Conservation (phyloP, 2,797 vertebrate genomes). For the Ataeniobius toweri region DNA sequence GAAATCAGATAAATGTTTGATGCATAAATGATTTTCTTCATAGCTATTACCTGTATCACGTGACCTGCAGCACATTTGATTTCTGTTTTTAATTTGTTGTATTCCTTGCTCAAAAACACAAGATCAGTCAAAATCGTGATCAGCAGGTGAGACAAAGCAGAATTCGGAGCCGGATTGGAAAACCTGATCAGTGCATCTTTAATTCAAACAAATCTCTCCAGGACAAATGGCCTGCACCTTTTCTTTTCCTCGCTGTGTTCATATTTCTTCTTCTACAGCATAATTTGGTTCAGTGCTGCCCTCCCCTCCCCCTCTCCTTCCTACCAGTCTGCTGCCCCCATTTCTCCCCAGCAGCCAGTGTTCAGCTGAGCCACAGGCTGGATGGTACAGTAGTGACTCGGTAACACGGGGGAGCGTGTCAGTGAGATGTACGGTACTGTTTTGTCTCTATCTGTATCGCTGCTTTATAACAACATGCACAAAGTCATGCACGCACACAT, state of each 20-base stretch:
- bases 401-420: slow-evolving; percentile 37
- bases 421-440: slow-evolving; percentile 26
- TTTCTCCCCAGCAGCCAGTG: slow-evolving; percentile 26
- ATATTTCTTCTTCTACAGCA: slow-evolving; percentile 18
- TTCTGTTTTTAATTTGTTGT: too few relatives aligned
- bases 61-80: too few relatives aligned
- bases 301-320: neutral
- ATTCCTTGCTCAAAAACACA: too few relatives aligned
- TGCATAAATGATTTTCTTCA: too few relatives aligned
- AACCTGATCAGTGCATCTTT: neutral
- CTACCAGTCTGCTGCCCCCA: neutral
- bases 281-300: neutral
- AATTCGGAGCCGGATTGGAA: too few relatives aligned
- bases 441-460: slow-evolving; percentile 49
- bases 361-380: slow-evolving; percentile 19
- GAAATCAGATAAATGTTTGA: too few relatives aligned
- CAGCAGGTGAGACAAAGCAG: too few relatives aligned
- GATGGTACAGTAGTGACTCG: slow-evolving; percentile 44
- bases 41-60: too few relatives aligned
- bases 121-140: too few relatives aligned
- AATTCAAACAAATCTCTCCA: slow-evolving; percentile 1
- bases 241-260: neutral
- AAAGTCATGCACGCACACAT: slow-evolving; percentile 9
- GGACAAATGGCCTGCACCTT: neutral
- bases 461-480: slow-evolving; percentile 31